These are phyloP conservation scores for Catocala fraxini DNA, from an alignment of 2,888 invertebrate genomes.

Conservation along the genomic window DNA sequence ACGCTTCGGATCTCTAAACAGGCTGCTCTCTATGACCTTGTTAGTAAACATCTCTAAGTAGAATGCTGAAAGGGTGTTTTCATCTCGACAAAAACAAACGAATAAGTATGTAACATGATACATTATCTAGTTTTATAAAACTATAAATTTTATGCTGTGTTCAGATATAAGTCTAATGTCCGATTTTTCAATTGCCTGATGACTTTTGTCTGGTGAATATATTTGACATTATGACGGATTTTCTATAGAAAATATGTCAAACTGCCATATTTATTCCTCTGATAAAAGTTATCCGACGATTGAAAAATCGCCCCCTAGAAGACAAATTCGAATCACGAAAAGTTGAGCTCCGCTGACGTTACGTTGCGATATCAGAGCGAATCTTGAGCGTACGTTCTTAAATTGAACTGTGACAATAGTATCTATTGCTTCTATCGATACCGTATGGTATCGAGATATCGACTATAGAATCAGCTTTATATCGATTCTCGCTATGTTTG, in stretches of 20 bases:
- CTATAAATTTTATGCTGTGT: constrained; percentile 32
- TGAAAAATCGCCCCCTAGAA: too few species aligned
- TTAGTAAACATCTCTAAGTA: constrained; percentile 31
- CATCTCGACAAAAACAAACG: constrained; percentile 1
- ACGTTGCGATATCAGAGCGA: constrained; percentile 43
- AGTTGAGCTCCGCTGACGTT: constrained; percentile 38
- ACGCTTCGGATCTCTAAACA: constrained; percentile 39
- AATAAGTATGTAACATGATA: too few species aligned
- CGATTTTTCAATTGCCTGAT: too few species aligned
- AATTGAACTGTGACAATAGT: constrained; percentile 65
- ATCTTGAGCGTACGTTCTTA: constrained; percentile 56
- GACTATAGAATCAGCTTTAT: constrained; percentile 55
- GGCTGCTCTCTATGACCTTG: constrained; percentile 37
- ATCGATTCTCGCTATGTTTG: constrained; percentile 61
- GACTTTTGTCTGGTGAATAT: too few species aligned
- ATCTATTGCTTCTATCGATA: constrained; percentile 55
- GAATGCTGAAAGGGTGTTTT: constrained; percentile 21
- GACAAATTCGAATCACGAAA: constrained; percentile 47
- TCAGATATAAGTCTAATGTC: constrained; percentile 31
- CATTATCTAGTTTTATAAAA: neutral
- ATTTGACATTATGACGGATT: too few species aligned
- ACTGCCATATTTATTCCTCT: too few species aligned
- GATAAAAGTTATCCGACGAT: too few species aligned
- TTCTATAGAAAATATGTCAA: too few species aligned
- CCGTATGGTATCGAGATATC: constrained; percentile 33